Percentiles rank a stretch among this genome's conserved stretches.
Evolutionary conservation across 2,113 vertebrate genomes (phyloP).

Genomic region (Epinephelus lanceolatus): DNA sequence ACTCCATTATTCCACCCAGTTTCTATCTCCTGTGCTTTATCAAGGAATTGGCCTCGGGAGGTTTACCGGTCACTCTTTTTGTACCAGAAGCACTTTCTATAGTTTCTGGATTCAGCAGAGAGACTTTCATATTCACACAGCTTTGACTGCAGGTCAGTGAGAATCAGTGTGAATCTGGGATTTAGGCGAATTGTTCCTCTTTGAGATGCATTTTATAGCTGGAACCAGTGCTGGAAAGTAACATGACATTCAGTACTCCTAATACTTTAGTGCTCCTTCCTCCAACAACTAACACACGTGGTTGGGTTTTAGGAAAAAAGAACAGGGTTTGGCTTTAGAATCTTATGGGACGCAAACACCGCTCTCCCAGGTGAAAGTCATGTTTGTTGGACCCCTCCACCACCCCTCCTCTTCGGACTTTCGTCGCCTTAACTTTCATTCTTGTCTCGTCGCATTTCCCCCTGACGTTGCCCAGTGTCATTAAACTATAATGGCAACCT

Average conservation of each 20-base stretch:
- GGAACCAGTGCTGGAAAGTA: not conserved
- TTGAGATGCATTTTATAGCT: conserved; percentile 7
- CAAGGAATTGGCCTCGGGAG: conserved; percentile 47
- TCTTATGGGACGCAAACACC: too few relatives aligned
- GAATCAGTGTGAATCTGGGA: conserved; percentile 7
- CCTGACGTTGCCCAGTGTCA: too few relatives aligned
- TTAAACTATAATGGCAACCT: too few relatives aligned
- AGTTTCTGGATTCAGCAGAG: conserved; percentile 45
- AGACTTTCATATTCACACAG: conserved; percentile 27
- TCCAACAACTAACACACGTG: too few relatives aligned
- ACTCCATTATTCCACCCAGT: conserved; percentile 49
- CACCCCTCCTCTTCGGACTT: too few relatives aligned
- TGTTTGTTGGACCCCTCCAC: too few relatives aligned
- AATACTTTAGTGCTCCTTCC: too few relatives aligned
- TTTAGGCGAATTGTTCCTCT: conserved; percentile 27
- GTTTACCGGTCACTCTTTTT: conserved; percentile 20
- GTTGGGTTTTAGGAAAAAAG: too few relatives aligned
- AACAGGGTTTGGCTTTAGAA: too few relatives aligned
- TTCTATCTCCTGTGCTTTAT: conserved; percentile 40
- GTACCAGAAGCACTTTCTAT: conserved; percentile 12
- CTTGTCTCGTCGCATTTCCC: too few relatives aligned
- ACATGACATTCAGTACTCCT: not conserved
- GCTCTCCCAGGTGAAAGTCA: too few relatives aligned
- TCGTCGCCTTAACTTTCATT: too few relatives aligned
- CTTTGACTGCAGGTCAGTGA: conserved; percentile 22